Percentiles rank a stretch among this genome's conserved stretches.
Evolutionary conservation across 2,113 vertebrate species (phyloP).

Genomic region (Pogonocichla stellata): DNA sequence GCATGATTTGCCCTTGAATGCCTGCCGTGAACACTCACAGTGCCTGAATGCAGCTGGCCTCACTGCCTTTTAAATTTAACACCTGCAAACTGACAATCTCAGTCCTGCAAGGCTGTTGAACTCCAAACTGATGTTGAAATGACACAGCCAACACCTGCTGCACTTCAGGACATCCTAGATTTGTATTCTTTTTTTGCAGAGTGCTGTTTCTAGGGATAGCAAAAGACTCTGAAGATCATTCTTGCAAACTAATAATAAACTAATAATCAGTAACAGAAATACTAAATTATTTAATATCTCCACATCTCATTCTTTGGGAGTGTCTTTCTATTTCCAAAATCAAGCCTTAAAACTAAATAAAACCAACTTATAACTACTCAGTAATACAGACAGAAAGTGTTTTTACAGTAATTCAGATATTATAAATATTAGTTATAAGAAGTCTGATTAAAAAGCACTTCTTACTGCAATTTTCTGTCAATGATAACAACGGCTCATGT

Average conservation of each 20-base stretch:
- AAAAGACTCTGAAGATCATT: background rate
- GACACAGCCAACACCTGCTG: slow-evolving; percentile 33
- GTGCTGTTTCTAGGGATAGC: background rate
- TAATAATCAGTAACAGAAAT: background rate
- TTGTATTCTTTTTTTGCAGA: background rate
- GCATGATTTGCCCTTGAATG: slow-evolving; percentile 55
- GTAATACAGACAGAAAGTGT: background rate
- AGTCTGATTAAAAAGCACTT: background rate
- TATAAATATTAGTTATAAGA: background rate
- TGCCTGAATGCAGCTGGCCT: slow-evolving; percentile 44
- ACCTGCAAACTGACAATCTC: slow-evolving; percentile 50
- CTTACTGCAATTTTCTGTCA: background rate
- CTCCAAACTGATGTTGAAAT: slow-evolving; percentile 23
- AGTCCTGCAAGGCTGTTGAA: slow-evolving; percentile 46
- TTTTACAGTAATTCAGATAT: background rate
- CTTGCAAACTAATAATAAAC: background rate
- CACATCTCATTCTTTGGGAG: background rate
- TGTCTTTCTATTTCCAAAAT: background rate
- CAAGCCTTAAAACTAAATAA: background rate
- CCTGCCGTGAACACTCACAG: background rate
- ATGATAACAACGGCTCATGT: background rate
- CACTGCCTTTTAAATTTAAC: slow-evolving; percentile 54
- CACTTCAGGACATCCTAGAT: slow-evolving; percentile 12
- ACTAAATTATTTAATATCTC: background rate
- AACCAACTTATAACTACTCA: background rate